Conservation (phyloP, 2,113 vertebrate genomes). For the Carassius carassius region DNA sequence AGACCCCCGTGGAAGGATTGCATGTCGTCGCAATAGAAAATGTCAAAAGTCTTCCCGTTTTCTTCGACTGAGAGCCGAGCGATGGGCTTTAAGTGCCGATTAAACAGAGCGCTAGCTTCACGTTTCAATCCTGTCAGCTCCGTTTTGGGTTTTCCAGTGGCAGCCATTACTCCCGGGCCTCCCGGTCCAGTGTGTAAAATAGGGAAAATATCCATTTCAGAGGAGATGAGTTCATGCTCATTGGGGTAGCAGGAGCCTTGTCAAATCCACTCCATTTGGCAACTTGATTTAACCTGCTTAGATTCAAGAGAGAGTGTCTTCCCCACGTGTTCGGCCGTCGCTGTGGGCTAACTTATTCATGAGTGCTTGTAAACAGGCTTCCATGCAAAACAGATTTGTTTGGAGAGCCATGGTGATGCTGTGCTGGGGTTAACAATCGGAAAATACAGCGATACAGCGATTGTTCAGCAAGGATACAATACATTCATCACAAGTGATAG, state of each 20-base stretch:
- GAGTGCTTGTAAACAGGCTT: constrained; percentile 40
- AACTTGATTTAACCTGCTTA: constrained; percentile 56
- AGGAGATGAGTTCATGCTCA: constrained; percentile 42
- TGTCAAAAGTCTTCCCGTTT: constrained; percentile 4
- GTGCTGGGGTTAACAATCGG: not conserved
- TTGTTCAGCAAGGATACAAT: too few relatives aligned
- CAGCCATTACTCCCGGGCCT: constrained; percentile 11
- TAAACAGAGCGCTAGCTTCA: constrained; percentile 41
- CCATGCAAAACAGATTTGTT: constrained; percentile 9
- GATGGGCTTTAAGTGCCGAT: constrained; percentile 49
- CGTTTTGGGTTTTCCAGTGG: constrained; percentile 10
- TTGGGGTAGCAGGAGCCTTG: constrained; percentile 34
- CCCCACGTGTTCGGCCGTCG: constrained; percentile 24
- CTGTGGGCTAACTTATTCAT: constrained; percentile 46
- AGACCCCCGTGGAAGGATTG: constrained; percentile 15
- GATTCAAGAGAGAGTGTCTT: constrained; percentile 31
- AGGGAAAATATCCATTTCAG: constrained; percentile 46
- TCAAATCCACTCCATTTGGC: constrained; percentile 48
- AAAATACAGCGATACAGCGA: not conserved
- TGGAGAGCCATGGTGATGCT: not conserved
- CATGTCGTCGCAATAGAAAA: constrained; percentile 36
- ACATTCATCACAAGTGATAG: too few relatives aligned
- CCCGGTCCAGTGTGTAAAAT: not conserved
- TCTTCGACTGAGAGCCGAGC: not conserved
- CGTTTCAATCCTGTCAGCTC: constrained; percentile 39